Evolutionary conservation across 2,113 vertebrate genomes (phyloP), one percentile per base, ranked within the genome.

Genomic region (Triplophysa rosa): DNA sequence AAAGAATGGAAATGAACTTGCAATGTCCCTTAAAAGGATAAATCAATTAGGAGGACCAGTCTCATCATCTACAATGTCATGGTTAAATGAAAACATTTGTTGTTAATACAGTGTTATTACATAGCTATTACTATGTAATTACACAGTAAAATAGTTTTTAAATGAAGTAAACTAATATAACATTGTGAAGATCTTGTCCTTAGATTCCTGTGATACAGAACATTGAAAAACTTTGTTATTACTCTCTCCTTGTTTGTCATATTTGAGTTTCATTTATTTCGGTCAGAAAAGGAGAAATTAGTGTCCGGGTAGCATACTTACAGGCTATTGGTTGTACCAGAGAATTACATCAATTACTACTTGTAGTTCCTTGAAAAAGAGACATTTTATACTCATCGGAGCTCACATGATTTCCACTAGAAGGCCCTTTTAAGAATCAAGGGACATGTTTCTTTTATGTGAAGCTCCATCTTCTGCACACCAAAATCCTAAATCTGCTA

Each of bases 291-390:
- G 10, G 37, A 45, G 3, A 59, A 29, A 29, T 8, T 69, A 24
- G 45, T 52, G 21, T 47, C 58, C 2, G 2, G 65, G 65, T 58
- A 69, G 47, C 42, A 47, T 49, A 62, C 58, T 71, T 79, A 49
- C 24, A 56, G 16, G 24, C 40, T 45, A 52, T 65, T 66, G 61
- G 62, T 23, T 45, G 42, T 45, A 14, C 62, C 59, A 17, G 62
- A 17, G 47, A 65, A 33, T 65, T 17, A 66, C 37, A 85, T 72
- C 73, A 83, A 90, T 90, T 86, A 88, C 83, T 91, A 90, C 88
- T 89, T 87, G 86, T 78, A 77, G 85, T 71, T 85, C 77, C 14
- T 83, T 80, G 87, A 87, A 85, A 67, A 83, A 78, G 84, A 85
- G 86, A 86, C 77, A 68, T 86, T 89, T 70, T 82, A 78, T 63